These are phyloP conservation scores for Nasonia vitripennis DNA, from an alignment of 1,140 invertebrate genomes.

Conservation along the genomic window DNA sequence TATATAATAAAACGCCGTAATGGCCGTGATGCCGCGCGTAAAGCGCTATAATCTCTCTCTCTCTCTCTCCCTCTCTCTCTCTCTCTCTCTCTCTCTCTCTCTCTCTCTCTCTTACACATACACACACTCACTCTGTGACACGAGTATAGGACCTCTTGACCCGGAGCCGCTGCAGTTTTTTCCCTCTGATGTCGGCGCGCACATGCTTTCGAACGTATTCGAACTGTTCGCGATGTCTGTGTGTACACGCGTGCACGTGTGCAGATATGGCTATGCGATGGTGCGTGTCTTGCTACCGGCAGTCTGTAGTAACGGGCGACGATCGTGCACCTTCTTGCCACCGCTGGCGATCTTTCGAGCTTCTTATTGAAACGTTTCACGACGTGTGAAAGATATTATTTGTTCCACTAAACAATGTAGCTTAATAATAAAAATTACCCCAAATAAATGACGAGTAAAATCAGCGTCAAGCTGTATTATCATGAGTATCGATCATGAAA, in stretches of 20 bases:
- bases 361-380: too few species aligned
- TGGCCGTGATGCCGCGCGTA: conserved; percentile 14
- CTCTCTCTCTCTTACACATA: conserved; percentile 26
- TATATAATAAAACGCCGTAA: conserved; percentile 42
- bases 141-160: not conserved
- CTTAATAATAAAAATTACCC: too few species aligned
- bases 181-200: not conserved
- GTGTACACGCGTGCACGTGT: too few species aligned
- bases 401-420: too few species aligned
- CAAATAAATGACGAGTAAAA: too few species aligned
- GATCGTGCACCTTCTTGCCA: not conserved
- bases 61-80: too few species aligned
- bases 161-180: not conserved
- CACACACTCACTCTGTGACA: not conserved
- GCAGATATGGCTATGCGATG: not conserved
- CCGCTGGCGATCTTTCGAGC: too few species aligned
- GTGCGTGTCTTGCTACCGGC: not conserved
- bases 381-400: too few species aligned
- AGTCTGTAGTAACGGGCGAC: conserved; percentile 41
- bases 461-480: too few species aligned
- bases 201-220: not conserved
- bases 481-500: too few species aligned
- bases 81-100: conserved; percentile 20
- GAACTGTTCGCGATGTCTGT: too few species aligned
- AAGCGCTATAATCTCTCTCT: conserved; percentile 34